Conservation (phyloP, 2,888 invertebrate genomes). For the Eremobia ochroleuca region DNA sequence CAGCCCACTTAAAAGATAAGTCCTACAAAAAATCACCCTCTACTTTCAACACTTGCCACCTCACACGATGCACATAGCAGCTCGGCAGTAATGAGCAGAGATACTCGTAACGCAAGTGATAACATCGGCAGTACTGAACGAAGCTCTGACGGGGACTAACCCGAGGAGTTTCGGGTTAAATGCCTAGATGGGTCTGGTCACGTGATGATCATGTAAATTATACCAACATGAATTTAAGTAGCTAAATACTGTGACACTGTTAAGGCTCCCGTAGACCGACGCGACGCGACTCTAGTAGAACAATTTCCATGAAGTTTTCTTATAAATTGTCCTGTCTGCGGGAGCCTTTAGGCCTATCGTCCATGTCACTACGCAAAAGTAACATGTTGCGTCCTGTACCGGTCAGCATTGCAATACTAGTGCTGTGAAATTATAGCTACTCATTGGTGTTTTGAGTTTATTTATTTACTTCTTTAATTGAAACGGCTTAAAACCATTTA, state of each 20-base stretch:
- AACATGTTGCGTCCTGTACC: too few species aligned
- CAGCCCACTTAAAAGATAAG: constrained; percentile 7
- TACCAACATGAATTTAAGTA: not conserved
- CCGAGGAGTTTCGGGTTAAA: not conserved
- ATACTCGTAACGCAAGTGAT: constrained; percentile 46
- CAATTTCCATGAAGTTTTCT: not conserved
- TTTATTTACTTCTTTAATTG: too few species aligned
- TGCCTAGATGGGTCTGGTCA: not conserved
- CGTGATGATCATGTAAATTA: not conserved
- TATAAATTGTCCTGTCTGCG: not conserved
- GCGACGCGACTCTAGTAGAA: not conserved
- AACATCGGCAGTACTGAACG: constrained; percentile 29
- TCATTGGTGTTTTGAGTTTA: not conserved
- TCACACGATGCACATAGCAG: constrained; percentile 36
- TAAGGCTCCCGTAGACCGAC: not conserved
- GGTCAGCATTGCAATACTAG: not conserved
- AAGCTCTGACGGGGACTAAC: constrained; percentile 20
- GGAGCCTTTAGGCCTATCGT: not conserved
- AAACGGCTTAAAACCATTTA: too few species aligned
- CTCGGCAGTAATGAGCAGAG: constrained; percentile 38
- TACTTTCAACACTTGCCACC: constrained; percentile 32
- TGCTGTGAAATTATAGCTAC: not conserved
- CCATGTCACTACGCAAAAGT: not conserved
- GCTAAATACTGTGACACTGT: not conserved
- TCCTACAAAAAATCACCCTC: constrained; percentile 1